Evolutionary conservation across 2,888 invertebrate species (phyloP).

Genomic region (Augochlorella aurata): DNA sequence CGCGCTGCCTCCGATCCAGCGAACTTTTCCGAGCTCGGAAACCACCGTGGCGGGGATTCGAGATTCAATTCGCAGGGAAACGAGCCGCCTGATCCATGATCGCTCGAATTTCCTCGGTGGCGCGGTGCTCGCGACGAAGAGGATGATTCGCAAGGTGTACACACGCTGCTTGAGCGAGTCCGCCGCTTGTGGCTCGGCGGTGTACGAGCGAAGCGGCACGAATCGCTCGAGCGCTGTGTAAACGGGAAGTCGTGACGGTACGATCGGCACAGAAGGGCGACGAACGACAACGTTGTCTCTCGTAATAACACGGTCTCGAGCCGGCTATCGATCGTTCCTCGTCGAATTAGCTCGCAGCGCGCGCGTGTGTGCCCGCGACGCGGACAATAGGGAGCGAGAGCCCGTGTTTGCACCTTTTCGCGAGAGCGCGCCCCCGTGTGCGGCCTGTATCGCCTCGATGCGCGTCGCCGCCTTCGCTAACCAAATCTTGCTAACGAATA

Average conservation of each 20-base stretch:
- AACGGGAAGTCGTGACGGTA: slow-evolving; percentile 25
- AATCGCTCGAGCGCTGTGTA: not conserved
- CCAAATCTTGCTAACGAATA: slow-evolving; percentile 52
- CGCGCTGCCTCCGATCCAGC: too few relatives aligned
- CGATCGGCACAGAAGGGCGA: not conserved
- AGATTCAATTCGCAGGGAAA: too few relatives aligned
- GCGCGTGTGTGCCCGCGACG: slow-evolving; percentile 7
- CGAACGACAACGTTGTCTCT: slow-evolving; percentile 61
- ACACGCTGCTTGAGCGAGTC: not conserved
- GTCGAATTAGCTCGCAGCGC: slow-evolving; percentile 56
- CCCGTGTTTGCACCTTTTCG: not conserved
- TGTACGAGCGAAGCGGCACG: too few relatives aligned
- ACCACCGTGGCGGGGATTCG: too few relatives aligned
- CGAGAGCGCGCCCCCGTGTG: not conserved
- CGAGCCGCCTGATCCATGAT: too few relatives aligned
- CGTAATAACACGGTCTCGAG: slow-evolving; percentile 67
- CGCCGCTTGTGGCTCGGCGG: not conserved
- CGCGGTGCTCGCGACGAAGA: not conserved
- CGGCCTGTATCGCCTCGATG: slow-evolving; percentile 21
- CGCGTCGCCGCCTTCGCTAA: slow-evolving; percentile 31
- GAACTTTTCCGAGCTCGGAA: too few relatives aligned
- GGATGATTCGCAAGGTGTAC: not conserved
- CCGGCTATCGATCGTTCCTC: slow-evolving; percentile 62
- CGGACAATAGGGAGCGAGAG: not conserved
- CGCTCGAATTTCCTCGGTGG: too few relatives aligned